These are phyloP conservation scores for Polyodon spathula DNA, from an alignment of 2,113 vertebrate genomes.

Conservation along the genomic window DNA sequence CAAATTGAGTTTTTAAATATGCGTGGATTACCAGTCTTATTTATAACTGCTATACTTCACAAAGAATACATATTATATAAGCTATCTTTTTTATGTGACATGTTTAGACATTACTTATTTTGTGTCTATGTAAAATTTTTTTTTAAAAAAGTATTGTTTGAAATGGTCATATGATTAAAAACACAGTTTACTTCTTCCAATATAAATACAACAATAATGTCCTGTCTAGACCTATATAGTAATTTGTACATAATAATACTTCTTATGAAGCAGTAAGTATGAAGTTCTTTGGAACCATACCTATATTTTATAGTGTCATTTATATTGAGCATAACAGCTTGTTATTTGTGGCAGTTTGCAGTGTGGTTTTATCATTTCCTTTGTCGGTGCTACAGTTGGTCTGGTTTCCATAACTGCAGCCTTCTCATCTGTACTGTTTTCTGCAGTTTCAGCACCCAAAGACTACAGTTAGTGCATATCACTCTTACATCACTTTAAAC, in stretches of 20 bases:
- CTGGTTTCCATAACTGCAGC: constrained; percentile 31
- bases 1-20: too few relatives aligned
- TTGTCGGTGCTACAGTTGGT: constrained; percentile 42
- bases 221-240: constrained; percentile 45
- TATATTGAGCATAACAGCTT: constrained; percentile 43
- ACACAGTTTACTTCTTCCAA: constrained; percentile 23
- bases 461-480: neutral
- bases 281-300: constrained; percentile 38
- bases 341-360: constrained; percentile 35
- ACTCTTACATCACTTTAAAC: constrained; percentile 17
- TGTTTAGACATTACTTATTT: too few relatives aligned
- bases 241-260: constrained; percentile 48
- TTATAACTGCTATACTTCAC: too few relatives aligned
- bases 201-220: constrained; percentile 40
- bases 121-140: too few relatives aligned
- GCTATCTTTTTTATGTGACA: too few relatives aligned
- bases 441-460: constrained; percentile 35
- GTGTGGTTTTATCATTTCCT: constrained; percentile 61
- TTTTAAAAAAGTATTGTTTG: too few relatives aligned
- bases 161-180: constrained; percentile 25
- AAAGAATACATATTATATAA: too few relatives aligned
- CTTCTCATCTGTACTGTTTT: constrained; percentile 30
- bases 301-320: constrained; percentile 30
- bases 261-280: constrained; percentile 45
- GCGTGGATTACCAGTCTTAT: too few relatives aligned